Evolutionary conservation across 1,140 invertebrate genomes (phyloP).

Genomic region (Harpegnathos saltator): DNA sequence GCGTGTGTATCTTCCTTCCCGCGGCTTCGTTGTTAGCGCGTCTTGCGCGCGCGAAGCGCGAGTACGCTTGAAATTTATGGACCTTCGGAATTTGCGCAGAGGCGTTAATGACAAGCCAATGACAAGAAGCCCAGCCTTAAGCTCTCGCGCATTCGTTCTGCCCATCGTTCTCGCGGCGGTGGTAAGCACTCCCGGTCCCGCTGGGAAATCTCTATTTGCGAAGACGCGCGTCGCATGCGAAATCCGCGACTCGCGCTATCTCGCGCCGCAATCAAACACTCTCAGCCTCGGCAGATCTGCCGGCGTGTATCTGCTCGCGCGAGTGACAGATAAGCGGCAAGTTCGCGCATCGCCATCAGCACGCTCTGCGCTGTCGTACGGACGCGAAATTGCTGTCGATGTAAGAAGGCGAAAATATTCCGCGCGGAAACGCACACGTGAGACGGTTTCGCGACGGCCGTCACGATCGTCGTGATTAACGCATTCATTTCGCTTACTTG

Average conservation of each 20-base stretch:
- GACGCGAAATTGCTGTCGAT: conserved; percentile 5
- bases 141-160: background rate
- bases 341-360: conserved; percentile 31
- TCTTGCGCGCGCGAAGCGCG: conserved; percentile 36
- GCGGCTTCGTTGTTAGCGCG: conserved; percentile 52
- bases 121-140: conserved; percentile 25
- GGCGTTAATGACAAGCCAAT: conserved; percentile 47
- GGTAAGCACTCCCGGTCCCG: conserved; percentile 7
- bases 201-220: conserved; percentile 55
- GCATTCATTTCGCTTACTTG: background rate
- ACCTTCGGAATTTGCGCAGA: conserved; percentile 33
- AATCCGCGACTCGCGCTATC: conserved; percentile 52
- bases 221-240: conserved; percentile 29
- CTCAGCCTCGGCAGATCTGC: conserved; percentile 31
- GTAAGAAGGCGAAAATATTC: background rate
- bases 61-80: conserved; percentile 52
- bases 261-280: conserved; percentile 48
- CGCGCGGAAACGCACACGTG: background rate
- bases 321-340: conserved; percentile 49
- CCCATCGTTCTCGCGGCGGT: background rate
- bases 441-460: background rate
- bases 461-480: too few relatives aligned
- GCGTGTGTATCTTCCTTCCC: conserved; percentile 18
- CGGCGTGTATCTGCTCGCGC: conserved; percentile 33
- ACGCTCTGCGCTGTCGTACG: background rate